These are phyloP conservation scores for Acanthisitta chloris DNA, from an alignment of 2,113 vertebrate genomes.

Conservation along the genomic window DNA sequence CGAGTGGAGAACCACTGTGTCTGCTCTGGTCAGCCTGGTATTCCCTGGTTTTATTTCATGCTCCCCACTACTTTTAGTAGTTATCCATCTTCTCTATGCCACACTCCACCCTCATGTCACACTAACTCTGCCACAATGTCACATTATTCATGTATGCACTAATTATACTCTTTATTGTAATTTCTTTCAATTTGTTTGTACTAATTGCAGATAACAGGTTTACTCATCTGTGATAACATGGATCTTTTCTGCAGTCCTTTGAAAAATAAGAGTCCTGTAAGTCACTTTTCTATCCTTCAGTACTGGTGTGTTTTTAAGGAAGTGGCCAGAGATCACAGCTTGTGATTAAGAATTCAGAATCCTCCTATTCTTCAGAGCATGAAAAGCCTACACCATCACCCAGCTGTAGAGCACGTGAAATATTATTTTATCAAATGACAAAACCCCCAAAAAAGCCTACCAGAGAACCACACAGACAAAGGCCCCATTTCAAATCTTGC, in stretches of 20 bases:
- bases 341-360: background rate
- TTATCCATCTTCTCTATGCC: background rate
- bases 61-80: background rate
- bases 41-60: background rate
- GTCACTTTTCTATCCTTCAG: background rate
- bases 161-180: background rate
- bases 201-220: background rate
- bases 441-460: background rate
- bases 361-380: background rate
- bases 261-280: background rate
- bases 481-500: background rate
- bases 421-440: background rate
- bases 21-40: background rate
- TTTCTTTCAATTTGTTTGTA: background rate
- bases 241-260: background rate
- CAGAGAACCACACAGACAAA: background rate
- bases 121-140: background rate
- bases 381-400: background rate
- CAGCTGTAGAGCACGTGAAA: background rate
- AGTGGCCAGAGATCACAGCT: background rate
- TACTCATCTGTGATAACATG: background rate
- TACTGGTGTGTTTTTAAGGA: background rate
- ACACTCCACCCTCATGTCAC: background rate
- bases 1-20: background rate
- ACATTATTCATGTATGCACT: accelerated